These are phyloP conservation scores for Stratiomys singularior DNA, from an alignment of 2,888 invertebrate species.

Conservation along the genomic window DNA sequence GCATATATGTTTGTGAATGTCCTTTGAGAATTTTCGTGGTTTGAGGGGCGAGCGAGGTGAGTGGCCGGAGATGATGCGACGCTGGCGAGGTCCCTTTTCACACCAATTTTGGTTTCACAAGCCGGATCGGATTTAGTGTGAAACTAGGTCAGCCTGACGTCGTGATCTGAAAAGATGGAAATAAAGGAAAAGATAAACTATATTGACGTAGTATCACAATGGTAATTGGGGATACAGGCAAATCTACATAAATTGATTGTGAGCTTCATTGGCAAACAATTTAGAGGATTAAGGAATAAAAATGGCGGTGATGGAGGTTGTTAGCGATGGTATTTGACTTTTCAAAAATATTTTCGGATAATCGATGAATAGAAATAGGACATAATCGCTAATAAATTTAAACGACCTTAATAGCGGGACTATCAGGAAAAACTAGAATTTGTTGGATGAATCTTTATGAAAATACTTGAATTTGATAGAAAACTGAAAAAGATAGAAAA, in stretches of 20 bases:
- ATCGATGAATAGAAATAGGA: no score
- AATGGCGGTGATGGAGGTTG: not conserved
- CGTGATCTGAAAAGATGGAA: not conserved
- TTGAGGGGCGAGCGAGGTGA: not conserved
- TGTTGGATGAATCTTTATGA: no score
- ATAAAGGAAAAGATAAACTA: not conserved
- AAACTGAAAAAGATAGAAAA: no score
- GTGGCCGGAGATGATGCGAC: not conserved
- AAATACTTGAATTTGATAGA: no score
- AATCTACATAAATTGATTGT: slow-evolving; percentile 8
- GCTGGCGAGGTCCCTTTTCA: not conserved
- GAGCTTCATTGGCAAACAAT: slow-evolving; percentile 1
- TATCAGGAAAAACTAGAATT: no score
- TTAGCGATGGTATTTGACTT: no score
- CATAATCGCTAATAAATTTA: no score
- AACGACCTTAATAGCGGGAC: no score
- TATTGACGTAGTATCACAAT: not conserved
- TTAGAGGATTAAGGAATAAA: not conserved
- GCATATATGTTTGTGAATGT: slow-evolving; percentile 12
- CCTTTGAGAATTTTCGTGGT: not conserved
- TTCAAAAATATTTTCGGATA: no score
- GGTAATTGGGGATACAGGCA: not conserved
- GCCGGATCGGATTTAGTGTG: not conserved
- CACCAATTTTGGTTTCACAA: not conserved
- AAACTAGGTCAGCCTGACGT: not conserved